Percentiles rank a stretch among this genome's conserved stretches.
Conservation (phyloP, 1,140 invertebrate genomes). For the Armadillidium nasatum region DNA sequence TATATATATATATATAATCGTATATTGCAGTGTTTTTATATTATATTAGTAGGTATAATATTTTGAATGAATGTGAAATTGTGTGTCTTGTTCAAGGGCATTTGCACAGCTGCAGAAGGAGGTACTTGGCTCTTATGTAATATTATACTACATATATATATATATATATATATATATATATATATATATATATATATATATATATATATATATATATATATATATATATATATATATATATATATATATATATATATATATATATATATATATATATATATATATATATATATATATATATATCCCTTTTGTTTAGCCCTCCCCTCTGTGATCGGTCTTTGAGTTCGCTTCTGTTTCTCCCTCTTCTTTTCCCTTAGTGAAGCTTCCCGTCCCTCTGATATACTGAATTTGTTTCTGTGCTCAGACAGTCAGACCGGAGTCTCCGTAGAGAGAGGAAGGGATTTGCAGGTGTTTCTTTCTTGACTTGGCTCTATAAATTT, state of each 20-base stretch:
- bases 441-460: background rate
- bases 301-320: background rate
- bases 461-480: too few relatives aligned
- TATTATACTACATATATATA: background rate
- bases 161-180: constrained; percentile 8
- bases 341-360: background rate
- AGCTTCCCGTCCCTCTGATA: too few relatives aligned
- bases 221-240: constrained; percentile 8
- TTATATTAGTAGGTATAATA: too few relatives aligned
- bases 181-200: background rate
- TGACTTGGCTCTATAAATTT: too few relatives aligned
- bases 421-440: background rate
- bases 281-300: background rate
- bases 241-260: constrained; percentile 3
- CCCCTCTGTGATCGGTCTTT: constrained; percentile 1
- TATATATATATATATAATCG: background rate
- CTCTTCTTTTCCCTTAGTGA: background rate
- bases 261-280: constrained; percentile 1
- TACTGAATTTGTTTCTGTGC: background rate
- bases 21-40: background rate
- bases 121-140: background rate
- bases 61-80: too few relatives aligned
- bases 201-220: background rate
- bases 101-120: too few relatives aligned
- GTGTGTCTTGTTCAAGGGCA: too few relatives aligned